phyloP scores from a whole-genome alignment of 2,797 vertebrate genomes.

The Paedocypris micromegethes region DNA sequence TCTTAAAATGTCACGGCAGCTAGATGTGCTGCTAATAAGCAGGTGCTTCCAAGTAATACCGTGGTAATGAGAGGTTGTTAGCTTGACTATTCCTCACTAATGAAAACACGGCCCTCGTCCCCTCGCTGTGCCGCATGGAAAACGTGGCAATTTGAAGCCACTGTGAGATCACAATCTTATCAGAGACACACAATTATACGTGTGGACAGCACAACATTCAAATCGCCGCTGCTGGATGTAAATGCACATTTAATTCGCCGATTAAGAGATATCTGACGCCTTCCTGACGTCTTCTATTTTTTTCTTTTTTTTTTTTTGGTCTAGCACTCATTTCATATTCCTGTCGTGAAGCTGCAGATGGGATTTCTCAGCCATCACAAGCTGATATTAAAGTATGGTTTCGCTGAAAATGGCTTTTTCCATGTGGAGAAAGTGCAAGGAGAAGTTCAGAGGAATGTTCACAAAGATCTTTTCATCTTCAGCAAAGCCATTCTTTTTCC shows the following conservation, averaged over 20 bases:
- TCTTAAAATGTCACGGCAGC: conserved; percentile 52
- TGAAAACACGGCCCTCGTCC: conserved; percentile 29
- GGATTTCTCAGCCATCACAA: conserved; percentile 53
- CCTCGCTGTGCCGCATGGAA: neutral
- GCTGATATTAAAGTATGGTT: conserved; percentile 51
- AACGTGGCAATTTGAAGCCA: conserved; percentile 17
- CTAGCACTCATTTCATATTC: conserved; percentile 35
- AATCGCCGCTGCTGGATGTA: conserved; percentile 35
- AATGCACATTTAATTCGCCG: conserved; percentile 10
- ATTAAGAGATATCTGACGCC: conserved; percentile 41
- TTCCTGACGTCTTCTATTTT: conserved; percentile 24
- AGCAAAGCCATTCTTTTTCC: too few species aligned
- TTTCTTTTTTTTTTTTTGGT: conserved; percentile 38
- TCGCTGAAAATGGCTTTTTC: conserved; percentile 39
- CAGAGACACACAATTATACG: conserved; percentile 33
- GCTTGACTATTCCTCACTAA: conserved; percentile 37
- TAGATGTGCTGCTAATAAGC: conserved; percentile 54
- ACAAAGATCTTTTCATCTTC: too few species aligned
- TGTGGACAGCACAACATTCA: conserved; percentile 44
- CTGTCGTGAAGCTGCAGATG: conserved; percentile 48
- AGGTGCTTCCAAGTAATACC: conserved; percentile 45
- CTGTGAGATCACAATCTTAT: conserved; percentile 13
- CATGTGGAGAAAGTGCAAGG: too few species aligned
- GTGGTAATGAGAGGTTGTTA: conserved; percentile 47
- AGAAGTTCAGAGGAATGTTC: too few species aligned